phyloP scores from a whole-genome alignment of 2,113 vertebrate genomes.

The Cochlearius cochlearius region DNA sequence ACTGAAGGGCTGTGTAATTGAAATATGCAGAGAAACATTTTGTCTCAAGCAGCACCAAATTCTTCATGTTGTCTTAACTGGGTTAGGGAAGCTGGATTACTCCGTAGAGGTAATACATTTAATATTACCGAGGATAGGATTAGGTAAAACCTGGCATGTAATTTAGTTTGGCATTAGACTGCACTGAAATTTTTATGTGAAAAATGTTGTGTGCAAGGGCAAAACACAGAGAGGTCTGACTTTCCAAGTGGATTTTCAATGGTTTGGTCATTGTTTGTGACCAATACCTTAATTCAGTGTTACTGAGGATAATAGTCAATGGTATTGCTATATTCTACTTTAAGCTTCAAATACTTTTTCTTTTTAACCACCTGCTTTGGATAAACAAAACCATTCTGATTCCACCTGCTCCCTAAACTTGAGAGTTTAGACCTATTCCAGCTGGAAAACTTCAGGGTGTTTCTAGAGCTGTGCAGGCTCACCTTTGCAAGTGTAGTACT shows the following conservation, averaged over 20 bases:
- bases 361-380: background rate
- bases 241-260: background rate
- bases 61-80: background rate
- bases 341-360: background rate
- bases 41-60: background rate
- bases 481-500: background rate
- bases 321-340: background rate
- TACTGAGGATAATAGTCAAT: background rate
- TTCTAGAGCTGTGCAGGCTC: background rate
- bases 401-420: background rate
- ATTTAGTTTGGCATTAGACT: background rate
- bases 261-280: background rate
- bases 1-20: background rate
- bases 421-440: background rate
- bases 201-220: background rate
- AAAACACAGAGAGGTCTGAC: background rate
- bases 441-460: background rate
- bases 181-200: background rate
- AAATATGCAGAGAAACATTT: background rate
- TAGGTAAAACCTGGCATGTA: background rate
- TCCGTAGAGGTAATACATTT: background rate
- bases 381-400: background rate
- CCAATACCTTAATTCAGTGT: background rate
- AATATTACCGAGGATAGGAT: background rate
- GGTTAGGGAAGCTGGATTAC: background rate